A percentile compares a stretch with the other conserved stretches of the same genome.
Evolutionary conservation across 1,140 invertebrate genomes (phyloP).

Genomic region (Onthophagus taurus): DNA sequence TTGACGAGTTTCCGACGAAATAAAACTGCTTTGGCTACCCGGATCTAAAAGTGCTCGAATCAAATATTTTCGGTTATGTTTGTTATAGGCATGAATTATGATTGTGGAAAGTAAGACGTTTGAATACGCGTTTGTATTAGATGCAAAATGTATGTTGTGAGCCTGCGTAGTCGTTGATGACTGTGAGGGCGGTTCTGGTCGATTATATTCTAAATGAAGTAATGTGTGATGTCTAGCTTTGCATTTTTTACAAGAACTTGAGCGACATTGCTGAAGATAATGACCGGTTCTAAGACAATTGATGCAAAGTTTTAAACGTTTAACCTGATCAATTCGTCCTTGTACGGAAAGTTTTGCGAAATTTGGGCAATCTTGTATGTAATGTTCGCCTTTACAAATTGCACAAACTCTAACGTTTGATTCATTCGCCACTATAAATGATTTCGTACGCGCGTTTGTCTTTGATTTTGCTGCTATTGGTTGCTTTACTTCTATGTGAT

Average conservation of each 20-base stretch:
- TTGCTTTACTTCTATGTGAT: neutral
- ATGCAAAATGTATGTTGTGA: constrained; percentile 4
- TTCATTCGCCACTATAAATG: neutral
- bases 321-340: constrained; percentile 1
- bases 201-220: constrained; percentile 16
- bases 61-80: constrained; percentile 5
- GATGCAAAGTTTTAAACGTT: constrained; percentile 16
- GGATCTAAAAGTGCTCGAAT: constrained; percentile 18
- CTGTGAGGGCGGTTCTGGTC: neutral
- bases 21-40: constrained; percentile 21
- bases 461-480: constrained; percentile 9
- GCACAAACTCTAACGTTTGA: constrained; percentile 9
- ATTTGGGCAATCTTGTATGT: constrained; percentile 12
- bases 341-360: constrained; percentile 8
- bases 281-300: constrained; percentile 23
- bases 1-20: constrained; percentile 12
- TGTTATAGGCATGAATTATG: constrained; percentile 17
- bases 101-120: constrained; percentile 18
- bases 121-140: neutral
- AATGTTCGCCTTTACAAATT: constrained; percentile 14
- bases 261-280: constrained; percentile 14
- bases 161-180: constrained; percentile 7
- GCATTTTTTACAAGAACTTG: constrained; percentile 20
- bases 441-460: neutral
- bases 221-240: constrained; percentile 23